Evolutionary conservation across 1,140 invertebrate species (phyloP), one percentile per base, ranked within the genome.

Genomic region (Scaptomyza pallida): DNA sequence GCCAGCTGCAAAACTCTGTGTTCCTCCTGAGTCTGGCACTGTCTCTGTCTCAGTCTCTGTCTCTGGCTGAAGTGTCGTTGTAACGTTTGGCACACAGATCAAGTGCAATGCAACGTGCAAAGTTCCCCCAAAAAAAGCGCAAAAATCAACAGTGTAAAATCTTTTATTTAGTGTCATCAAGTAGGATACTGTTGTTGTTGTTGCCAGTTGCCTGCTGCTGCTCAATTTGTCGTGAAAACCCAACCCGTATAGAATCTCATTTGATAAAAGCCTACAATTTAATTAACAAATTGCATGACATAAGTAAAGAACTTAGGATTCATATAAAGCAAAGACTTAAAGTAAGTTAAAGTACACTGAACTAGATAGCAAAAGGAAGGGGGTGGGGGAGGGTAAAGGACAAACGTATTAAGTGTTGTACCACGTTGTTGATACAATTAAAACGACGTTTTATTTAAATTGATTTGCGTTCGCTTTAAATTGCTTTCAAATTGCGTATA

Each of bases 91-190:
- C 82, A 88, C 82, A 89, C 82, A 88, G 82, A 88, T 88, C 82
- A 88, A 88, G 82, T 88, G 82, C 82, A 88, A 82, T 88, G 78
- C 82, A 88, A 88, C 78, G 82, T 86, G 82, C 82, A 82, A 86
- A 88, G 82, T 78, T 88, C 62, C 80, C 61, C 23, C n/a, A n/a
- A 43, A 88, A 88, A 86, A 88, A 88, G 82, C 82, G 82, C 82
- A 88, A 88, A 88, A 88, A 88, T 88, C 82, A 88, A 88, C 82
- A 88, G 78, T 82, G 76, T 75, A 82, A 88, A 88, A 88, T 88
- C 83, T 88, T 88, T 88, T 88, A 88, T 88, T 86, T 86, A 86
- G 82, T 86, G 82, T 88, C 82, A 88, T 86, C 82, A 86, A 78
- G 71, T 72, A 63, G 54, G 55, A 56, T 79, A 15, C 30, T 54